Evolutionary conservation across 2,113 vertebrate genomes (phyloP).

Genomic region (Trachemys scripta): DNA sequence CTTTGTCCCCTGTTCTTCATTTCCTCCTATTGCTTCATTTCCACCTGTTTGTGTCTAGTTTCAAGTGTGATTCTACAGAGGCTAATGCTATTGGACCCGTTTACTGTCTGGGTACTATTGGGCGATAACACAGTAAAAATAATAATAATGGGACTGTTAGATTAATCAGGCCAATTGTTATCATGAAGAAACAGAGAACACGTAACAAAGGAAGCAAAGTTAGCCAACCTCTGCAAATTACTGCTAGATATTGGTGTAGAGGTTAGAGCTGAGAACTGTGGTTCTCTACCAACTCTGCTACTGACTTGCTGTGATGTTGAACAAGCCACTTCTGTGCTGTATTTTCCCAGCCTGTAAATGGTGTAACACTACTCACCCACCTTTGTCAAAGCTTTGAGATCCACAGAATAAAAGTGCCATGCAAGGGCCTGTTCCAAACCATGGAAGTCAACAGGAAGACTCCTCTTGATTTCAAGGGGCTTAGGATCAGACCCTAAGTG

Average conservation of each 20-base stretch:
- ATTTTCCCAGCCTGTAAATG: background rate
- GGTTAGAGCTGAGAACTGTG: background rate
- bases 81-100: background rate
- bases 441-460: background rate
- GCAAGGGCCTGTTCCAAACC: background rate
- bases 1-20: fast-evolving
- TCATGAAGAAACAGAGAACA: background rate
- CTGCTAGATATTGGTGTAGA: background rate
- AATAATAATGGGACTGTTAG: background rate
- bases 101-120: background rate
- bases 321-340: background rate
- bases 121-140: background rate
- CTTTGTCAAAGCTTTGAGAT: background rate
- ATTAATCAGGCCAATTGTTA: background rate
- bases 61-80: background rate
- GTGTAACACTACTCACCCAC: background rate
- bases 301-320: background rate
- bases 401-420: background rate
- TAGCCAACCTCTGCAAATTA: background rate
- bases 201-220: background rate
- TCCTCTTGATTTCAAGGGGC: background rate
- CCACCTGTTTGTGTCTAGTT: background rate
- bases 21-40: background rate
- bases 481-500: background rate
- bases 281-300: background rate